Base-by-base conservation (phyloP, 1,140 invertebrate species). In the Penaeus chinensis region DNA sequence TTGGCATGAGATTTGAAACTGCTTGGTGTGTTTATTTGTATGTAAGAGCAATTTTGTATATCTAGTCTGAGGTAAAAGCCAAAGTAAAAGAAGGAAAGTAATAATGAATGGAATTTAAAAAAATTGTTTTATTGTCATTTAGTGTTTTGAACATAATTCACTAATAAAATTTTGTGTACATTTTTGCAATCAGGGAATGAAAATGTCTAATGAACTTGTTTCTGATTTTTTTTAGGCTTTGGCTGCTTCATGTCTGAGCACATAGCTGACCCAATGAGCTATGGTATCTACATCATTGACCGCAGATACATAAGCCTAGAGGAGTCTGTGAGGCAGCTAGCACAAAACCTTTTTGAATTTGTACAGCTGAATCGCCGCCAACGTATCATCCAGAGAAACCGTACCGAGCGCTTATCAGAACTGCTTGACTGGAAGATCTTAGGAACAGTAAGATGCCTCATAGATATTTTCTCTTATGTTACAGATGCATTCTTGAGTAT, bases 181-280 rank as follows among this genome's bases (percentile, higher is more conserved):
- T 47, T 47, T 13, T 47, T 13, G 4, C 47, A 47, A 13, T 47
- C 54, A 13, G 54, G 10, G 54, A 54, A 54, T 13, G 16, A 8
- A 47, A 13, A 54, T 16, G 54, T 54, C 54, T 19, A 62, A 80
- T 74, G 37, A 83, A 19, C 63, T 74, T 5, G 19, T 78, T 37
- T 20, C 20, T 85, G 27, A 60, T 24, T 90, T 91, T 91, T 47
- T 63, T 63, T 90, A 95, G 97, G 98, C 61, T 99, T 99, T 93
- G 99, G 99, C 32, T 99, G 98, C 92, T 99, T 99, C 92, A 99
- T 99, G 97, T 95, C 98, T 91, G 98, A 99, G 91, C 98, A 99
- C 91, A 97, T 99, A 84, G 96, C 96, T 0, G 98, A 99, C 93
- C 98, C 99, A 0, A 96, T 97, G 94, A 98, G 97, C 19, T 99